Evolutionary conservation across 2,113 vertebrate species (phyloP), one percentile per base, ranked within the genome.

Genomic region (Anarhynchus alexandrinus): DNA sequence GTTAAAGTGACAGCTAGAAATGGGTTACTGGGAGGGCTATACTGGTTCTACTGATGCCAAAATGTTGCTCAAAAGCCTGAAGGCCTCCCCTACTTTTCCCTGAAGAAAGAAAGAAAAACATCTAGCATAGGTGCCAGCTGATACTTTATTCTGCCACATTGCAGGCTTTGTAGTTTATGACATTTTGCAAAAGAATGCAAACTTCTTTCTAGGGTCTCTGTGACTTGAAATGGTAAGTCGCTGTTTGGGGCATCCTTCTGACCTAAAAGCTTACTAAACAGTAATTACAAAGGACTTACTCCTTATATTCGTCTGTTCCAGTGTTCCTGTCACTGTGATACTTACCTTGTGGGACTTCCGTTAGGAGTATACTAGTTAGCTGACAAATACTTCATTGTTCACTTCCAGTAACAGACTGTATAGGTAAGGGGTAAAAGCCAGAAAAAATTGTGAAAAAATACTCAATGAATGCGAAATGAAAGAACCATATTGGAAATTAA

Each of bases 201-300:
- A 40, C 6, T 40, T 52, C 29, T 66, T 64, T 84, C 52, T 52
- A 71, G 89, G 29, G 8, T 17, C 57, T 84, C 34, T 74, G 23
- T 88, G 67, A n/a, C n/a, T 83, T 77, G 42, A 77, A 86, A 81
- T n/a, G 54, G 5, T 85, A 57, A 64, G 23, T 69, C 27, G 57
- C 49, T 96, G 32, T 76, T 82, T 20, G 66, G 52, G 91, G 91
- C 95, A 94, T 96, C 91, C 94, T 97, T 95, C 77, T 93, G 94
- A 95, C 89, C 91, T 96, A 94, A 96, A 95, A 76, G 4, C 21
- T 85, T 72, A 43, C 30, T 90, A 82, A 94, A 64, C 15, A 76
- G 11, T 47, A 88, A 58, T 81, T 47, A 32, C 16, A 57, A 81
- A 74, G 23, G 52, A 74, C 40, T 87, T 81, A 3, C 74, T 95